phyloP scores from a whole-genome alignment of 1,140 invertebrate genomes.

The Cylas formicarius region DNA sequence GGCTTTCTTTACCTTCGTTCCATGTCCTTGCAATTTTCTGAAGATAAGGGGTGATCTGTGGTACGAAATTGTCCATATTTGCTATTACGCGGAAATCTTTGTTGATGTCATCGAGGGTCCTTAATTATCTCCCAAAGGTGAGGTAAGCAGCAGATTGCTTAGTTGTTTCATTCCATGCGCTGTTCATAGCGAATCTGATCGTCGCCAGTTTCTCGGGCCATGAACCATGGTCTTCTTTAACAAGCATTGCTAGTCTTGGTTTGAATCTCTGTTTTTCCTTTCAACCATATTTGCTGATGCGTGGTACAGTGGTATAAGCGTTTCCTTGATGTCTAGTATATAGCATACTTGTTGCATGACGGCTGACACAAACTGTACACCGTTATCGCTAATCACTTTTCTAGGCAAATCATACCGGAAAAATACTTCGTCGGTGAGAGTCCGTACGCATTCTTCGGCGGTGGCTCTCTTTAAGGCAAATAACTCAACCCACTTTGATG shows the following conservation, averaged over 20 bases:
- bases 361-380: slow-evolving; percentile 23
- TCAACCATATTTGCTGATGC: slow-evolving; percentile 41
- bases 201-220: slow-evolving; percentile 38
- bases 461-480: slow-evolving; percentile 22
- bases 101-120: slow-evolving; percentile 21
- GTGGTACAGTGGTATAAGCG: too few species aligned
- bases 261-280: slow-evolving; percentile 40
- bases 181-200: too few species aligned
- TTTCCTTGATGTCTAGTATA: too few species aligned
- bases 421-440: too few species aligned
- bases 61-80: slow-evolving; percentile 13
- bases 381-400: slow-evolving; percentile 26
- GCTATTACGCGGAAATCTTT: slow-evolving; percentile 22
- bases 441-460: slow-evolving; percentile 18
- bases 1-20: background rate
- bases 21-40: background rate
- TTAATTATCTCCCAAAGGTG: slow-evolving; percentile 38
- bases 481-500: slow-evolving; percentile 23
- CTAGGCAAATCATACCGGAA: slow-evolving; percentile 19
- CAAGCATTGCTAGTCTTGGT: slow-evolving; percentile 37
- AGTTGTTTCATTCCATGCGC: slow-evolving; percentile 33
- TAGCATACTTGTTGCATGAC: too few species aligned
- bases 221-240: slow-evolving; percentile 31
- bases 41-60: slow-evolving; percentile 16
- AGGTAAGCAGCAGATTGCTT: slow-evolving; percentile 22